phyloP scores from a whole-genome alignment of 1,140 invertebrate genomes.

The Bombus sylvicola region DNA sequence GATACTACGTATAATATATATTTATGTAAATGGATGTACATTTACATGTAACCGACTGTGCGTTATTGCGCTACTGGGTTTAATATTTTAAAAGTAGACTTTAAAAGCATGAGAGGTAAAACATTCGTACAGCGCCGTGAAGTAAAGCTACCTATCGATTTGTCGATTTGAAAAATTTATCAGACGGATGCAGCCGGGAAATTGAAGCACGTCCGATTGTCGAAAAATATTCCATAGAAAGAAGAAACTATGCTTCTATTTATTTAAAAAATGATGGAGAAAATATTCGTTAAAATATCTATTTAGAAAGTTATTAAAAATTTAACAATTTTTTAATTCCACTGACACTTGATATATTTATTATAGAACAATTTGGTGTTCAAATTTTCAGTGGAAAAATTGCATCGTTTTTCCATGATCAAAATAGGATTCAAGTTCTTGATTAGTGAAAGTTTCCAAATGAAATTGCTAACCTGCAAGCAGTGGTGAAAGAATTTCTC shows the following conservation, averaged over 20 bases:
- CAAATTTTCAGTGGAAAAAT: too few relatives aligned
- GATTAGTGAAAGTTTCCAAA: too few relatives aligned
- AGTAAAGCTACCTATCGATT: not conserved
- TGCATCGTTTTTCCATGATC: too few relatives aligned
- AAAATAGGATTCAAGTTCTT: too few relatives aligned
- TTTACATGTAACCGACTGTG: not conserved
- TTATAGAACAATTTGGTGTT: too few relatives aligned
- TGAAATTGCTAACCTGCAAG: too few relatives aligned
- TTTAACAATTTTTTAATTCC: too few relatives aligned
- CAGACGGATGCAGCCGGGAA: not conserved
- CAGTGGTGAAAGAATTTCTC: not conserved
- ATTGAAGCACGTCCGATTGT: too few relatives aligned
- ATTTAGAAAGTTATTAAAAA: not conserved
- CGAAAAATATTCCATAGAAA: not conserved
- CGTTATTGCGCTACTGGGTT: not conserved
- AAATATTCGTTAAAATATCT: too few relatives aligned
- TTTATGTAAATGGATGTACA: not conserved
- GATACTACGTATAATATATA: not conserved
- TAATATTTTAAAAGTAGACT: not conserved
- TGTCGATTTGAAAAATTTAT: not conserved
- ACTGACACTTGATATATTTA: too few relatives aligned
- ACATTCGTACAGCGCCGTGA: not conserved
- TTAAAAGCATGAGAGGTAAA: not conserved
- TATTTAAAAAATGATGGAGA: not conserved
- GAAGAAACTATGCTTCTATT: not conserved